Base-by-base conservation (phyloP, 1,140 invertebrate genomes). In the Phymastichus coffea region DNA sequence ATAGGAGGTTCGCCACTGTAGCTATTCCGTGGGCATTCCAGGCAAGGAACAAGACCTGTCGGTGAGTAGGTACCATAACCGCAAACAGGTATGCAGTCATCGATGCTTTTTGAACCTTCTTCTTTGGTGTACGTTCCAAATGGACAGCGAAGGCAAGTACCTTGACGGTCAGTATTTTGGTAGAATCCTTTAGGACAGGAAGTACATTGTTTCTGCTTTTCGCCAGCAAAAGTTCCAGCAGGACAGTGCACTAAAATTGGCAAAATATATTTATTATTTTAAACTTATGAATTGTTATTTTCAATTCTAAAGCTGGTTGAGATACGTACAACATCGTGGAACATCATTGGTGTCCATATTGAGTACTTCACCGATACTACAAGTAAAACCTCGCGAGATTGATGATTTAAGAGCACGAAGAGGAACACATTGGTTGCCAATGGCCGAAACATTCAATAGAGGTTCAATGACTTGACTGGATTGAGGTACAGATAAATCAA, bases 31-130 rank as follows among this genome's bases (percentile, higher is more conserved):
- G 95, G 94, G 82, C 95, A 98, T 76, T 97, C 93, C 43, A 97
- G 80, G 71, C 95, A 98, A 14, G 95, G 95, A 25, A 98, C 93
- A 43, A 97, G 78, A 41, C 95, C 95, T 41, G 93, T 96, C 23
- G 93, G 92, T 2, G 94, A 97, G 75, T 95, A 98, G 23, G 95
- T 98, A 62, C 95, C 95, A 73, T 91, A 96, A 8, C 95, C 95
- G 73, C 95, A 98, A 26, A 97, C 94, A 7, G 95, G 94, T 55
- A 94, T 83, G 75, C 93, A 95, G 65, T 93, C 92, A 25, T 85
- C 82, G 20, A 91, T 80, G 52, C 86, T 85, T 72, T 94, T 94
- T 0, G 91, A 91, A 30, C 94, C 95, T 81, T 95, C 87, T 80
- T 95, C 90, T 69, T 87, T 85, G 0, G 97, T 99, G 68, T 95